phyloP scores from a whole-genome alignment of 2,113 vertebrate species.

The Trematocara marginatum region DNA sequence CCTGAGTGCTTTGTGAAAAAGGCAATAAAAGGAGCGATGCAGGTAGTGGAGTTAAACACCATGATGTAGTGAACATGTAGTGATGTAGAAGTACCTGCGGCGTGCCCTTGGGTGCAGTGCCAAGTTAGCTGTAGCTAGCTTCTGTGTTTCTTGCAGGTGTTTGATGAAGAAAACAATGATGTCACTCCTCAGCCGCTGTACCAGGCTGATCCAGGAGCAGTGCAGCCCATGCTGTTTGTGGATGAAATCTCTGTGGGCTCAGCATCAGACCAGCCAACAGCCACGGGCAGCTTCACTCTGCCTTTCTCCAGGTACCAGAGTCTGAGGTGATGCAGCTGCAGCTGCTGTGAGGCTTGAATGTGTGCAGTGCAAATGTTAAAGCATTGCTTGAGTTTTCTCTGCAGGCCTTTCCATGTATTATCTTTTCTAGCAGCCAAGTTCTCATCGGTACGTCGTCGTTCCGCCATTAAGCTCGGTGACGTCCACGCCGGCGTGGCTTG shows the following conservation, averaged over 20 bases:
- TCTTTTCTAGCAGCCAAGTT: neutral
- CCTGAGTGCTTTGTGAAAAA: neutral
- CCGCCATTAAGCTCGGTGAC: neutral
- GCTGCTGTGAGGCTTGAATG: neutral
- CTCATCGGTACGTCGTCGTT: neutral
- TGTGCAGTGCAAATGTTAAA: neutral
- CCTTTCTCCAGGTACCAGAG: conserved; percentile 76
- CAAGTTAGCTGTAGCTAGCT: neutral
- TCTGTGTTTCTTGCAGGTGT: conserved; percentile 70
- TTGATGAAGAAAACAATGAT: conserved; percentile 77
- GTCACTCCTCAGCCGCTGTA: conserved; percentile 84
- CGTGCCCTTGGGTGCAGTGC: rapidly evolving
- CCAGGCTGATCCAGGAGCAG: conserved; percentile 55
- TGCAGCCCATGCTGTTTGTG: conserved; percentile 58
- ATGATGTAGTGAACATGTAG: rapidly evolving
- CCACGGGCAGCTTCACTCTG: conserved; percentile 59
- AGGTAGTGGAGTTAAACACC: neutral
- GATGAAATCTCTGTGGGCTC: conserved; percentile 60
- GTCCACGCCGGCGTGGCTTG: neutral
- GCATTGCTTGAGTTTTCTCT: neutral
- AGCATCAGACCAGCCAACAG: conserved; percentile 62
- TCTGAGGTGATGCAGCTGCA: neutral
- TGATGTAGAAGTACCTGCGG: neutral
- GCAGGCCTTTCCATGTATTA: neutral
- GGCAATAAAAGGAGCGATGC: neutral